These are phyloP conservation scores for Pseudomyrmex sp. DNA, from an alignment of 1,140 invertebrate genomes.

Conservation along the genomic window DNA sequence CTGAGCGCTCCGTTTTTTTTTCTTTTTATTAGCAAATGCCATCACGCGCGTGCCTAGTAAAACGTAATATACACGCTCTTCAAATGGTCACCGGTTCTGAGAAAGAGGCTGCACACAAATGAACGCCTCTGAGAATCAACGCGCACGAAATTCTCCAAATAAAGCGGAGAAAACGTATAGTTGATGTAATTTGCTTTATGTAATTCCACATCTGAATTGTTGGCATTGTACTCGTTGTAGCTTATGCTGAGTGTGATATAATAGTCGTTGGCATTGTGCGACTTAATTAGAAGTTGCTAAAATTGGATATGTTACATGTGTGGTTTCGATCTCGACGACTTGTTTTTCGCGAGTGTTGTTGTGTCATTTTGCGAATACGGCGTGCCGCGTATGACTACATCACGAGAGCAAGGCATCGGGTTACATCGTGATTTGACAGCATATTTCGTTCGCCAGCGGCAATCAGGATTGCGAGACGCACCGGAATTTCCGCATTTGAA, in stretches of 20 bases:
- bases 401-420: background rate
- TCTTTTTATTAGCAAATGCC: background rate
- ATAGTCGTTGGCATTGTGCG: background rate
- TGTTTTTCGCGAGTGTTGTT: no score
- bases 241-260: constrained; percentile 23
- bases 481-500: constrained; percentile 46
- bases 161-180: constrained; percentile 32
- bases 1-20: no score
- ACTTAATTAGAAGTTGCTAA: constrained; percentile 26
- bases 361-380: no score
- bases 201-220: background rate
- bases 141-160: constrained; percentile 38
- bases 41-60: background rate
- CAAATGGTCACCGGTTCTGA: constrained; percentile 29
- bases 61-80: constrained; percentile 33
- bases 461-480: constrained; percentile 36
- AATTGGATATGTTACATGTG: no score
- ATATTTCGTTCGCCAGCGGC: constrained; percentile 30
- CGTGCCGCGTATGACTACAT: no score
- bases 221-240: constrained; percentile 13
- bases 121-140: background rate
- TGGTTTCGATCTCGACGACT: no score
- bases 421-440: constrained; percentile 3
- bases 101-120: constrained; percentile 15
- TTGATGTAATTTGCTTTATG: constrained; percentile 31